A percentile compares a stretch with the other conserved stretches of the same genome.
These are phyloP conservation scores for Aptenodytes patagonicus DNA, from an alignment of 2,113 vertebrate genomes.

Conservation along the genomic window DNA sequence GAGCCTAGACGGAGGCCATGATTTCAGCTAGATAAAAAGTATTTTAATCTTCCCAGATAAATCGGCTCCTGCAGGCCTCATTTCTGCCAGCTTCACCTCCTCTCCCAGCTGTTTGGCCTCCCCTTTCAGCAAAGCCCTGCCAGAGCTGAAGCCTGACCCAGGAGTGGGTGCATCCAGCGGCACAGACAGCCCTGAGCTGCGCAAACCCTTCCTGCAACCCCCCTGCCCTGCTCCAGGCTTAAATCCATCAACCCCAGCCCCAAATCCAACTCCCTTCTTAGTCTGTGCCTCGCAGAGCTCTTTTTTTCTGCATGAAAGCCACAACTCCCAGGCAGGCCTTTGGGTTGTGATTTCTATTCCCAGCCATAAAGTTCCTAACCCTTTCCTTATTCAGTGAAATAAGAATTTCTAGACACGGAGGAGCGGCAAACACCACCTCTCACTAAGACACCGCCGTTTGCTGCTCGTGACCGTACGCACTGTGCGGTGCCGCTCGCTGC, in stretches of 20 bases:
- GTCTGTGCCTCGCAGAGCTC: background rate
- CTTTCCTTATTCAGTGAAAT: background rate
- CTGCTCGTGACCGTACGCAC: rapidly evolving
- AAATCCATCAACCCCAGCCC: background rate
- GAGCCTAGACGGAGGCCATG: background rate
- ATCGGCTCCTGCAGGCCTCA: background rate
- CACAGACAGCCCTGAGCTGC: background rate
- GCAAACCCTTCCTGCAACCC: background rate
- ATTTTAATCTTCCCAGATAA: background rate
- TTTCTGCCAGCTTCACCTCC: background rate
- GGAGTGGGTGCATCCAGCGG: background rate
- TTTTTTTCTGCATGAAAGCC: background rate
- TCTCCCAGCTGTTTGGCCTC: background rate
- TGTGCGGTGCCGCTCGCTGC: rapidly evolving
- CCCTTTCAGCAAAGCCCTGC: background rate
- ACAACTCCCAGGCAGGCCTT: background rate
- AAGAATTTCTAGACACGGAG: background rate
- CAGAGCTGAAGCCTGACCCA: background rate
- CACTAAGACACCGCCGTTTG: rapidly evolving
- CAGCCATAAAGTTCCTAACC: background rate
- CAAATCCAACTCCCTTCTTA: background rate
- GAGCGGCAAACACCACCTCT: background rate
- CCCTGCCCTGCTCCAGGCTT: background rate
- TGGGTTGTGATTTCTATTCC: background rate
- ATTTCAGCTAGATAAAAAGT: background rate